phyloP scores from a whole-genome alignment of 2,113 vertebrate genomes.

The Trochalopteron elliotii region DNA sequence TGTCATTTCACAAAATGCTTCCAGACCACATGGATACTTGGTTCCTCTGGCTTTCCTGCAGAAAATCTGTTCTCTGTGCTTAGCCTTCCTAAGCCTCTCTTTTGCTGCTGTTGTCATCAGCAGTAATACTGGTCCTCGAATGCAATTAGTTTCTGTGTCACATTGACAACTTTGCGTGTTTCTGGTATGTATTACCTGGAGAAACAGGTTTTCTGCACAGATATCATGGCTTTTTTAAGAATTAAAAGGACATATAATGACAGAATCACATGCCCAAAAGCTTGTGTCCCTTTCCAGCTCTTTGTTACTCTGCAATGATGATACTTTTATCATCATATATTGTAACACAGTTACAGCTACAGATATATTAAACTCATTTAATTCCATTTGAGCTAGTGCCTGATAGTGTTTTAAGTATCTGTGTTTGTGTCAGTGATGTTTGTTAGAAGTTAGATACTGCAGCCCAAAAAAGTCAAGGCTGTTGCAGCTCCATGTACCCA shows the following conservation, averaged over 20 bases:
- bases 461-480: not conserved
- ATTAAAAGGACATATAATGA: not conserved
- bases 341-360: not conserved
- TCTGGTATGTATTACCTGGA: not conserved
- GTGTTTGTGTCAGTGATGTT: not conserved
- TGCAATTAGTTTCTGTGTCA: not conserved
- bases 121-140: not conserved
- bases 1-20: not conserved
- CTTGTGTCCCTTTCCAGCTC: not conserved
- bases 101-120: not conserved
- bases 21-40: not conserved
- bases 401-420: not conserved
- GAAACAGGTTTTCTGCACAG: not conserved
- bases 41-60: not conserved
- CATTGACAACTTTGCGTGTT: not conserved
- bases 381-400: not conserved
- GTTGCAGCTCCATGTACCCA: not conserved
- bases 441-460: not conserved
- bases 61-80: not conserved
- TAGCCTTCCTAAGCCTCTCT: conserved; percentile 4
- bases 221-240: not conserved
- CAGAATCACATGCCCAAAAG: not conserved
- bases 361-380: not conserved
- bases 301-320: not conserved
- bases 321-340: not conserved